Base-by-base conservation (phyloP, 1,140 invertebrate species). In the Drepana arcuata region DNA sequence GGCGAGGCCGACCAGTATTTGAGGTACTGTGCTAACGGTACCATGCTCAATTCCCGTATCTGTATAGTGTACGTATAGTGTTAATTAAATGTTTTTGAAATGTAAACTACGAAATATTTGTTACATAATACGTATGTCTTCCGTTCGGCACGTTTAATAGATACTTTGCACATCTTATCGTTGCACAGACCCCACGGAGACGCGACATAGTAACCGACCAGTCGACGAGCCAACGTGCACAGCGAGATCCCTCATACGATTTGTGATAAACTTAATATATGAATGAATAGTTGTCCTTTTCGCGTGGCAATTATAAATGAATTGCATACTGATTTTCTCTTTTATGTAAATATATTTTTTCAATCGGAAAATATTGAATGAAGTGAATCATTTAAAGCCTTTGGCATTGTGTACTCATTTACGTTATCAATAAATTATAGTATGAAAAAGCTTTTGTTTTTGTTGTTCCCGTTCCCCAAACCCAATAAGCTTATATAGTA, bases 371-470 rank as follows among this genome's bases (percentile, higher is more conserved):
- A 67, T 77, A 65, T 72, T 67, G 63, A 75, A 74, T 75, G 65
- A 79, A 78, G 65, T 75, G 55, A 82, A 78, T 69, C 65, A 70
- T 75, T 79, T 75, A 61, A 78, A 78, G 73, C 73, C 75, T 74
- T 66, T 74, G 73, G 73, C 78, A 68, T 78, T 75, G 72, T 80
- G 75, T 82, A 82, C 74, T 79, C 74, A 79, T 79, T 82, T 82
- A 78, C 70, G 72, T 79, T 81, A 77, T 77, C 68, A 79, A 82
- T 79, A 82, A 82, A 82, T 79, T 72, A 75, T 78, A 72, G 74
- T 75, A 82, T 78, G 61, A 72, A 74, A 54, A 61, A 45, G 42
- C 29, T 62, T 51, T 46, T 62, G 58, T 78, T 70, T 58, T 65
- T 54, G 65, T 56, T 30, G 13, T 36, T 4, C 16, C 21, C 33